Evolutionary conservation across 2,797 vertebrate genomes (phyloP).

Genomic region (Lophius americanus): DNA sequence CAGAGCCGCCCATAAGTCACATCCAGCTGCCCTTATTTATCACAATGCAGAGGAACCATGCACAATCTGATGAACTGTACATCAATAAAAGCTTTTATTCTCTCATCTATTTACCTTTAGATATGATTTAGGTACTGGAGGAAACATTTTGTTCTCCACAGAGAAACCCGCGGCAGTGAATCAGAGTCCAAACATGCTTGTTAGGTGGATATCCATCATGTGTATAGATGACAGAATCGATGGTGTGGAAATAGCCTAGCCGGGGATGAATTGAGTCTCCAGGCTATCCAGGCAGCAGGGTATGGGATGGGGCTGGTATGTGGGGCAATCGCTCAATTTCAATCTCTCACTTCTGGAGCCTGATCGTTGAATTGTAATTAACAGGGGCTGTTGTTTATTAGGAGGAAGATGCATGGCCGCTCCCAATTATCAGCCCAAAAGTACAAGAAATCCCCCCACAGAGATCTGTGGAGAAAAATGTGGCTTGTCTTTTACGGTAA

Average conservation of each 20-base stretch:
- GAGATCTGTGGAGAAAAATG: constrained; percentile 21
- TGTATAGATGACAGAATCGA: constrained; percentile 88
- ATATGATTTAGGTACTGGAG: constrained; percentile 45
- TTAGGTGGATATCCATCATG: constrained; percentile 85
- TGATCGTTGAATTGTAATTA: constrained; percentile 87
- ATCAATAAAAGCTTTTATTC: constrained; percentile 27
- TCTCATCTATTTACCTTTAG: constrained; percentile 48
- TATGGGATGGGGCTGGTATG: constrained; percentile 80
- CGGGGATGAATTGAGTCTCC: constrained; percentile 83
- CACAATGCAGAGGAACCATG: not conserved
- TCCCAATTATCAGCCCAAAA: constrained; percentile 48
- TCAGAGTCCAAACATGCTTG: constrained; percentile 72
- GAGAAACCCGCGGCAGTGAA: constrained; percentile 54
- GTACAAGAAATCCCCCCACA: constrained; percentile 37
- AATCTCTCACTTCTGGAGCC: constrained; percentile 80
- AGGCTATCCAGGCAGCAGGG: constrained; percentile 81
- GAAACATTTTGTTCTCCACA: constrained; percentile 45
- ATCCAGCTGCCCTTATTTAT: constrained; percentile 11
- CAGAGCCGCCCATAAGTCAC: not conserved
- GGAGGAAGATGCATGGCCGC: constrained; percentile 55
- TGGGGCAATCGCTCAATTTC: constrained; percentile 87
- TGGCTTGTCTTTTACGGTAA: constrained; percentile 17
- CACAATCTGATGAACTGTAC: constrained; percentile 18
- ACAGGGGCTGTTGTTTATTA: constrained; percentile 79
- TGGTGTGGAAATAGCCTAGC: constrained; percentile 87